A percentile compares a stretch with the other conserved stretches of the same genome.
Evolutionary conservation across 92 coral and sea anemone species (phyloP).

Genomic region (Phenganax marumi): DNA sequence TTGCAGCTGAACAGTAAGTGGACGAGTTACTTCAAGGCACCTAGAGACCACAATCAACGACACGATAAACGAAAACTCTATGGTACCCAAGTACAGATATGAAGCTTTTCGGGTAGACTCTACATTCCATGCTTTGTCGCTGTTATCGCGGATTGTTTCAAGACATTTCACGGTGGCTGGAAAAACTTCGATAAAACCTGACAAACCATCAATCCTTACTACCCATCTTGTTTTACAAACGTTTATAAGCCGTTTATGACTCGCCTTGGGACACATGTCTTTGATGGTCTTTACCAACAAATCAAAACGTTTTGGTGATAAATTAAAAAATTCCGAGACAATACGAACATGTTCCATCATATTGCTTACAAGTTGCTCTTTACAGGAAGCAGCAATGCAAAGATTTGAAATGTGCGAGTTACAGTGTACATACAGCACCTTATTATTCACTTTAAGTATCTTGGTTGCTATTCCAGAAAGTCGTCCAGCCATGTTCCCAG

Average conservation of each 20-base stretch:
- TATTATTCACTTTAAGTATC: slow-evolving; percentile 54
- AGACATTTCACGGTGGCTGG: slow-evolving; percentile 28
- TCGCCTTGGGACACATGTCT: slow-evolving; percentile 48
- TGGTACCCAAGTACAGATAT: not conserved
- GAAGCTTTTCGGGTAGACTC: slow-evolving; percentile 5
- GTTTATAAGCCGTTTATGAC: slow-evolving; percentile 48
- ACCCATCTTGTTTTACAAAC: slow-evolving; percentile 63
- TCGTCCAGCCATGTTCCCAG: slow-evolving; percentile 67
- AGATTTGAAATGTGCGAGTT: slow-evolving; percentile 53
- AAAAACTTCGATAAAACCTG: slow-evolving; percentile 54
- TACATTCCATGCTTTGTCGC: slow-evolving; percentile 28
- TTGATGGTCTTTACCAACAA: slow-evolving; percentile 44
- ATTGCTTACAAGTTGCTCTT: slow-evolving; percentile 57
- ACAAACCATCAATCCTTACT: slow-evolving; percentile 56
- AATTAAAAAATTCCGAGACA: slow-evolving; percentile 53
- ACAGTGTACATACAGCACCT: no score
- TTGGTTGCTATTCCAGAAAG: slow-evolving; percentile 63
- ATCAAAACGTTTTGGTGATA: slow-evolving; percentile 58
- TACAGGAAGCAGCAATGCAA: slow-evolving; percentile 59
- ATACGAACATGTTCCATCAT: slow-evolving; percentile 59
- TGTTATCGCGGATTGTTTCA: slow-evolving; percentile 16
- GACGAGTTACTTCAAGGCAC: slow-evolving; percentile 24
- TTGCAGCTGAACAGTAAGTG: slow-evolving; percentile 30
- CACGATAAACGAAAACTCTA: not conserved
- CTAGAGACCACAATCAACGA: slow-evolving; percentile 17